These are phyloP conservation scores for Sesamia inferens DNA, from an alignment of 2,888 invertebrate species.

Conservation along the genomic window DNA sequence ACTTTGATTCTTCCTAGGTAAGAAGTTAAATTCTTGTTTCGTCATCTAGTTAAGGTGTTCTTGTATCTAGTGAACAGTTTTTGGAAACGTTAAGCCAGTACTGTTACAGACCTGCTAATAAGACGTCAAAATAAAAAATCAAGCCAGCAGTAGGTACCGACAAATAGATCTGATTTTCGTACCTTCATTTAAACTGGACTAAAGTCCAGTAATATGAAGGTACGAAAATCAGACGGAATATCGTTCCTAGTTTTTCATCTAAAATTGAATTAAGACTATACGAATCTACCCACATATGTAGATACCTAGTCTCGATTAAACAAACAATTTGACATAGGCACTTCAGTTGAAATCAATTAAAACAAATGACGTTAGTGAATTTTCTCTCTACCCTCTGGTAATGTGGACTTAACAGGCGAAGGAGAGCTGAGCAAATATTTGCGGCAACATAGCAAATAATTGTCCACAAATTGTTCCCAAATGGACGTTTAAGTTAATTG, in stretches of 20 bases:
- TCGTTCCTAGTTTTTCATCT: constrained; percentile 1
- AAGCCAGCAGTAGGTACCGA: too few relatives aligned
- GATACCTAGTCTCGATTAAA: constrained; percentile 1
- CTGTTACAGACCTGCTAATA: too few relatives aligned
- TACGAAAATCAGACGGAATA: not conserved
- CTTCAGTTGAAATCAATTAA: constrained; percentile 39
- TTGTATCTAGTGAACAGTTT: too few relatives aligned
- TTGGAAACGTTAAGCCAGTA: too few relatives aligned
- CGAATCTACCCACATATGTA: not conserved
- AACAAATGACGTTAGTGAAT: constrained; percentile 41
- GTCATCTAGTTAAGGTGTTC: too few relatives aligned
- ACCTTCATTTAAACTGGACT: not conserved
- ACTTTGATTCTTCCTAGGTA: not conserved
- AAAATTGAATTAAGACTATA: constrained; percentile 23
- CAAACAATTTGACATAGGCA: constrained; percentile 14
- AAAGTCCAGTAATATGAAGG: constrained; percentile 6
- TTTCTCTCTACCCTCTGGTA: constrained; percentile 39
- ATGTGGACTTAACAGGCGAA: constrained; percentile 26
- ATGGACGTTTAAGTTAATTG: constrained; percentile 53
- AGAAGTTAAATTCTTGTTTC: not conserved
- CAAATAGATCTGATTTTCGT: too few relatives aligned
- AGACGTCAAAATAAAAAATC: too few relatives aligned
- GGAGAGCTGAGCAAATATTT: constrained; percentile 61
- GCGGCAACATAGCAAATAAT: constrained; percentile 56
- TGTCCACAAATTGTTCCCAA: constrained; percentile 36